A percentile compares a stretch with the other conserved stretches of the same genome.
phyloP scores from a whole-genome alignment of 1,140 invertebrate genomes.

The Mizuhopecten yessoensis region DNA sequence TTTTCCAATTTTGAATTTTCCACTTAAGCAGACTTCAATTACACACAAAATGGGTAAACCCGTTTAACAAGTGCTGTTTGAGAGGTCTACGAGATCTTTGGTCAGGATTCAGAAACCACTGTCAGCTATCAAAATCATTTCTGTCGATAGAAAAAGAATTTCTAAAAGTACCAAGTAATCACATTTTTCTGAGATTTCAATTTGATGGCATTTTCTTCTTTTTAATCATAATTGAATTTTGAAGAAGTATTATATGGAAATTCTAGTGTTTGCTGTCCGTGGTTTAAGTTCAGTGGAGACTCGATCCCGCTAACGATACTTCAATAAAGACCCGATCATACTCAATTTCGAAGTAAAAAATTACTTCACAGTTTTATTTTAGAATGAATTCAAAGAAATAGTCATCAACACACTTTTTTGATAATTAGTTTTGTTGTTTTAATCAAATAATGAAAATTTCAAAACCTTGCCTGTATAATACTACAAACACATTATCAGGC shows the following conservation, averaged over 20 bases:
- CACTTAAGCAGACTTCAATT: neutral
- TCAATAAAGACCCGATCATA: no score
- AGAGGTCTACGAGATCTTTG: neutral
- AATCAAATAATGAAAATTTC: no score
- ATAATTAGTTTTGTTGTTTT: no score
- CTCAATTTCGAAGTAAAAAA: no score
- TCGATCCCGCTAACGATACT: neutral
- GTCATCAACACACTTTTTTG: no score
- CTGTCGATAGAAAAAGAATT: neutral
- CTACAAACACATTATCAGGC: no score
- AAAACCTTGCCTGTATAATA: no score
- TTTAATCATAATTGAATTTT: slow-evolving; percentile 25
- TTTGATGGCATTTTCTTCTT: neutral
- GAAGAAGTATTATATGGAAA: neutral
- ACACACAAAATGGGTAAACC: neutral
- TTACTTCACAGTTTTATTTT: no score
- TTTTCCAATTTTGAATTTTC: neutral
- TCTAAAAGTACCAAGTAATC: neutral
- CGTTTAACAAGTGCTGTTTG: neutral
- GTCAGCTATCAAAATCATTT: neutral
- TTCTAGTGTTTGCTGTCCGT: neutral
- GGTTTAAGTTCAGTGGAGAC: neutral
- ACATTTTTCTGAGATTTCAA: neutral
- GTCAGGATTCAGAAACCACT: neutral
- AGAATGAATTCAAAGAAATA: no score